Conservation (phyloP, 92 coral and sea anemone genomes). For the Palythoa heliodiscus region DNA sequence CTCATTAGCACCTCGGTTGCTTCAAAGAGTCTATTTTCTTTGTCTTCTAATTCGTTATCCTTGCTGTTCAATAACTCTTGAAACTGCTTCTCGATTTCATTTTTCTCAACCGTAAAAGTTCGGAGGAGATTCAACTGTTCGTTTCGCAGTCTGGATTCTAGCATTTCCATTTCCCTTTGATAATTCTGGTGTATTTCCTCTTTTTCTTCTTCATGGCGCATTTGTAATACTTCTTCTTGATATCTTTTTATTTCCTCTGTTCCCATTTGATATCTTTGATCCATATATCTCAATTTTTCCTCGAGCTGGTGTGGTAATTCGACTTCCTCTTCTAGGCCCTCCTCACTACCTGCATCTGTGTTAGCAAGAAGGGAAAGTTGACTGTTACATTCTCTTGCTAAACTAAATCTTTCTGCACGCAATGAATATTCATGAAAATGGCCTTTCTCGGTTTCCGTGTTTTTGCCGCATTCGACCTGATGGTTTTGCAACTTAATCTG, state of each 20-base stretch:
- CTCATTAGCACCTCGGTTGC: constrained; percentile 49
- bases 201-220: constrained; percentile 61
- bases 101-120: constrained; percentile 87
- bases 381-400: constrained; percentile 72
- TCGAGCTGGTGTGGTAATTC: constrained; percentile 66
- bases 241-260: constrained; percentile 54
- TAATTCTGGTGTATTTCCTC: constrained; percentile 53
- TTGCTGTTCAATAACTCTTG: constrained; percentile 59
- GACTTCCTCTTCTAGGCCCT: constrained; percentile 75
- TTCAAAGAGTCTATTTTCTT: constrained; percentile 49
- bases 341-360: constrained; percentile 66
- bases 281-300: constrained; percentile 55
- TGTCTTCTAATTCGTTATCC: constrained; percentile 66
- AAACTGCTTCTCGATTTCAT: constrained; percentile 72
- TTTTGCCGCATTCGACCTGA: constrained; percentile 63
- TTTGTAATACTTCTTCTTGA: constrained; percentile 57
- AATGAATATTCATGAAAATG: constrained; percentile 65
- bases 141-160: constrained; percentile 77
- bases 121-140: constrained; percentile 80
- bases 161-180: constrained; percentile 64
- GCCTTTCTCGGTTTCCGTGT: constrained; percentile 45
- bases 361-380: constrained; percentile 74
- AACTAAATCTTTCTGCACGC: constrained; percentile 72
- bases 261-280: constrained; percentile 55
- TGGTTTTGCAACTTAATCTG: constrained; percentile 53